Conservation (phyloP, 2,797 vertebrate genomes). For the Molossus molossus region DNA sequence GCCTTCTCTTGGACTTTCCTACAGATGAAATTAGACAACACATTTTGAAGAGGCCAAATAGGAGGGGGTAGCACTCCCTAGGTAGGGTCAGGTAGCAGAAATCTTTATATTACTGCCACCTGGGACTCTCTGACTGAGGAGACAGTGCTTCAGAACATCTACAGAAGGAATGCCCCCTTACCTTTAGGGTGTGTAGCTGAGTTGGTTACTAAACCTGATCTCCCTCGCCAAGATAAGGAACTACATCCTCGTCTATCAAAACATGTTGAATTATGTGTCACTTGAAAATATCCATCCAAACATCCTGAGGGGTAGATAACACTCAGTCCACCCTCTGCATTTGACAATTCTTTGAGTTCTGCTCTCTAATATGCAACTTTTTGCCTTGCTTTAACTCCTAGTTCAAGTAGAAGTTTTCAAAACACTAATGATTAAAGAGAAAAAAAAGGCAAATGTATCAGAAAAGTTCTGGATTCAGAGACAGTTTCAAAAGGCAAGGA, state of each 20-base stretch:
- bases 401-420: constrained; percentile 7
- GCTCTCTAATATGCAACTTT: not conserved
- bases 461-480: not conserved
- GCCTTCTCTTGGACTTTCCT: not conserved
- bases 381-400: not conserved
- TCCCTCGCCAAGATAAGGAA: not conserved
- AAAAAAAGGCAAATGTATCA: not conserved
- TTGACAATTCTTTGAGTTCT: not conserved
- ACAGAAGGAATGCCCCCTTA: not conserved
- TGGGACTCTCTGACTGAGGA: not conserved
- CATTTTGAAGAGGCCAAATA: not conserved
- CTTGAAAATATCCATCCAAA: not conserved
- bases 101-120: not conserved
- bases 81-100: not conserved
- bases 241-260: not conserved
- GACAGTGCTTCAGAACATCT: not conserved
- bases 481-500: not conserved
- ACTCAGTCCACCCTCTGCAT: not conserved
- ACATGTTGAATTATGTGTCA: not conserved
- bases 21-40: not conserved
- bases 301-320: not conserved
- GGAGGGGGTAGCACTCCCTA: not conserved
- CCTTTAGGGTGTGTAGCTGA: not conserved
- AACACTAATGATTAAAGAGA: not conserved
- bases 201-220: not conserved